Evolutionary conservation across 2,888 invertebrate genomes (phyloP).

Genomic region (Phalera bucephala): DNA sequence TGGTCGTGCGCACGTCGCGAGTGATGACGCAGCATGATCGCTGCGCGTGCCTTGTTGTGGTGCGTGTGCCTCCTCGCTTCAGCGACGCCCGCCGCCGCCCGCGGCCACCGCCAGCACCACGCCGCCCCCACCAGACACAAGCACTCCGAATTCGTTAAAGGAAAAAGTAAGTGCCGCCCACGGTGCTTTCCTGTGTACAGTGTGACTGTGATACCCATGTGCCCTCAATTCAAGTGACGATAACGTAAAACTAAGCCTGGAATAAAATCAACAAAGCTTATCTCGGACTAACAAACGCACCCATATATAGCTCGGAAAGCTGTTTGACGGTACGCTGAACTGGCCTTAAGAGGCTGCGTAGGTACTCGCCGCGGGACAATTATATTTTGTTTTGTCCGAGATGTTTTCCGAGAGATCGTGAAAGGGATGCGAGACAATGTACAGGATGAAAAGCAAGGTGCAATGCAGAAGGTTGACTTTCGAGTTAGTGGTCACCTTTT

Average conservation of each 20-base stretch:
- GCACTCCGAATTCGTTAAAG: constrained; percentile 89
- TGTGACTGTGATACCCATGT: constrained; percentile 23
- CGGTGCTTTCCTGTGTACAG: constrained; percentile 36
- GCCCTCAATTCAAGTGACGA: constrained; percentile 12
- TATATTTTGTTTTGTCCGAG: constrained; percentile 40
- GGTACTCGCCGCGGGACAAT: constrained; percentile 36
- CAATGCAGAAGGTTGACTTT: constrained; percentile 1
- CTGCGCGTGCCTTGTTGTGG: constrained; percentile 69
- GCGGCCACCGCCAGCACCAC: constrained; percentile 59
- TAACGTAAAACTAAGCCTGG: constrained; percentile 39
- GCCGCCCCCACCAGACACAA: constrained; percentile 59
- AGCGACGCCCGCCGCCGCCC: constrained; percentile 49
- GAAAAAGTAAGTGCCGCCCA: constrained; percentile 87
- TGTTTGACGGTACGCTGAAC: constrained; percentile 44
- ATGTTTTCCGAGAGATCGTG: constrained; percentile 32
- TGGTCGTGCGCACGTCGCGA: constrained; percentile 66
- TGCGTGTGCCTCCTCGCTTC: constrained; percentile 62
- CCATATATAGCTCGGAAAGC: constrained; percentile 62
- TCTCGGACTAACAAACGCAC: constrained; percentile 58
- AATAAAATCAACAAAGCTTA: constrained; percentile 71
- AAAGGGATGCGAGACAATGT: constrained; percentile 39
- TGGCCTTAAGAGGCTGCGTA: constrained; percentile 33
- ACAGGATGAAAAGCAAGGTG: constrained; percentile 39
- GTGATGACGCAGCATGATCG: constrained; percentile 79
- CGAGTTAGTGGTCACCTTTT: background rate